phyloP scores from a whole-genome alignment of 2,888 invertebrate genomes.

The Torymus aiolomorphi region DNA sequence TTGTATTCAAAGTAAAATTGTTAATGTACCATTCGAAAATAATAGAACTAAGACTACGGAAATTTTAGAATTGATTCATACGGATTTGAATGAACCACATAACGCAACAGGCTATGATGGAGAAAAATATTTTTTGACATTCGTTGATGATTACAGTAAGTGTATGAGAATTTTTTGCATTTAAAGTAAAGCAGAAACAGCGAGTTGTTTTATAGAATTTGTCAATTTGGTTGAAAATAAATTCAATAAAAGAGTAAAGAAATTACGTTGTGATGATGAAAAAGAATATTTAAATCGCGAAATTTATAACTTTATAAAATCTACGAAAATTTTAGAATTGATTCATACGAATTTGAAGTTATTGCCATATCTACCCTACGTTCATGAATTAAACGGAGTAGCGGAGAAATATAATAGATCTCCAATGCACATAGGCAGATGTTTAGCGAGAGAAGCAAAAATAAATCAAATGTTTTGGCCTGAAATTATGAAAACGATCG shows the following conservation, averaged over 20 bases:
- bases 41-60: too few species aligned
- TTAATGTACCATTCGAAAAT: too few species aligned
- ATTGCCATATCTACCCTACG: not conserved
- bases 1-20: too few species aligned
- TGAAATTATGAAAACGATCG: too few species aligned
- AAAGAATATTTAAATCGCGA: not conserved
- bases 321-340: not conserved
- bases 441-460: too few species aligned
- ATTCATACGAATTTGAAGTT: not conserved
- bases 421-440: too few species aligned
- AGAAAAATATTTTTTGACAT: slow-evolving; percentile 22
- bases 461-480: too few species aligned
- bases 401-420: too few species aligned
- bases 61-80: slow-evolving; percentile 19
- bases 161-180: slow-evolving; percentile 4
- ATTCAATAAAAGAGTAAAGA: too few species aligned
- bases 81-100: slow-evolving; percentile 44
- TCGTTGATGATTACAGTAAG: slow-evolving; percentile 27
- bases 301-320: not conserved
- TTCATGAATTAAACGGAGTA: too few species aligned
- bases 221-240: too few species aligned
- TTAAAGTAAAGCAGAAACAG: slow-evolving; percentile 16
- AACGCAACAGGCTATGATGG: slow-evolving; percentile 5
- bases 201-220: slow-evolving; percentile 31
- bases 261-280: too few species aligned